Base-by-base conservation (phyloP, 2,888 invertebrate genomes). In the Polia nebulosa region DNA sequence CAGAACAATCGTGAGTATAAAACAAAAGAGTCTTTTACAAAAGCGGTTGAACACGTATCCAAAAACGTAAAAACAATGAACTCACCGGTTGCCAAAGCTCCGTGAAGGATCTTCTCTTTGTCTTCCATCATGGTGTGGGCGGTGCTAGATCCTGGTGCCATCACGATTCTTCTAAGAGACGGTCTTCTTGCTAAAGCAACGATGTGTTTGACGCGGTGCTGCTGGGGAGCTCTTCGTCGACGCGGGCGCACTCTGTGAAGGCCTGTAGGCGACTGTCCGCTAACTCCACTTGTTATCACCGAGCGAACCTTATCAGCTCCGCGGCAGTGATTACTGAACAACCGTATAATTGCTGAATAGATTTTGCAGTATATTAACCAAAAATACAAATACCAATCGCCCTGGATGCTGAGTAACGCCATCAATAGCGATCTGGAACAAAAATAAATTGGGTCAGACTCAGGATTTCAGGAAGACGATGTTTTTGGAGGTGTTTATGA, bases 141-240 rank as follows among this genome's bases (percentile, higher is more conserved):
- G 73, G 96, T 96, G 86, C 94, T 94, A 60, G 96, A 94, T 92
- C 95, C 95, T 56, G 96, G 96, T 86, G 96, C 96, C 96, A 96
- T 96, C 27, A 93, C 95, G 78, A 94, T 94, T 85, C 94, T 92
- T 85, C 94, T 93, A 64, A 94, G 83, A 72, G 95, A 95, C 75
- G 93, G 92, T 93, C 94, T 94, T 78, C 94, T 91, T 71, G 92
- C 90, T 86, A 95, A 89, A 78, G 95, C 94, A 80, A 94, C 92
- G 76, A 92, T 90, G 83, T 94, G 93, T 85, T 94, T 95, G 32
- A 85, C 85, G 70, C 93, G 91, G 81, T 91, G 87, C 82, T 90
- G 93, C 86, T 91, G 92, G 63, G 88, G 88, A 68, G 90, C 83
- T 88, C 87, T 92, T 82, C 90, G 90, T 56, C 94, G 93, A 84